Evolutionary conservation across 2,113 vertebrate species (phyloP).

Genomic region (Platichthys flesus): DNA sequence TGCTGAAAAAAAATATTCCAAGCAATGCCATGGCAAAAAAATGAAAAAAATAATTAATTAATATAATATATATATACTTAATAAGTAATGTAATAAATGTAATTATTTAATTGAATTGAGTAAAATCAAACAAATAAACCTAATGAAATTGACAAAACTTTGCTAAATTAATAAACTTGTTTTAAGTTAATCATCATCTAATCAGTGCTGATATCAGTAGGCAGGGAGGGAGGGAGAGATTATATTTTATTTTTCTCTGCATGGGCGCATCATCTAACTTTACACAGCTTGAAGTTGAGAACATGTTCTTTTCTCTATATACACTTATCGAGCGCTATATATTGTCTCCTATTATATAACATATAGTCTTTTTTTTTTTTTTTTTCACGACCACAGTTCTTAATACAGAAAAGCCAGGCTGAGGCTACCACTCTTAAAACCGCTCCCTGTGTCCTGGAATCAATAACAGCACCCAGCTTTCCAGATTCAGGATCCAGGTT

Average conservation of each 20-base stretch:
- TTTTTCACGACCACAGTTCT: not conserved
- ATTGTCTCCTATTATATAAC: not conserved
- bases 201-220: not conserved
- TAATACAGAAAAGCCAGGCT: not conserved
- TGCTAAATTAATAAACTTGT: not conserved
- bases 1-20: too few relatives aligned
- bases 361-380: not conserved
- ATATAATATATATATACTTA: too few relatives aligned
- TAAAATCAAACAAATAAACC: not conserved
- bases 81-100: not conserved
- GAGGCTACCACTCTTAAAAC: not conserved
- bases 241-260: not conserved
- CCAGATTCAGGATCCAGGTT: not conserved
- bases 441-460: not conserved
- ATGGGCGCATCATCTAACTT: not conserved
- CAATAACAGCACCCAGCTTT: conserved; percentile 3
- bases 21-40: too few relatives aligned
- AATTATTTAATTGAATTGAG: not conserved
- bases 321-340: not conserved
- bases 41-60: too few relatives aligned
- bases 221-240: not conserved
- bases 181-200: not conserved
- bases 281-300: not conserved
- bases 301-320: not conserved
- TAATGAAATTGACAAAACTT: not conserved